Evolutionary conservation across 2,888 invertebrate genomes (phyloP).

Genomic region (Villa cingulata): DNA sequence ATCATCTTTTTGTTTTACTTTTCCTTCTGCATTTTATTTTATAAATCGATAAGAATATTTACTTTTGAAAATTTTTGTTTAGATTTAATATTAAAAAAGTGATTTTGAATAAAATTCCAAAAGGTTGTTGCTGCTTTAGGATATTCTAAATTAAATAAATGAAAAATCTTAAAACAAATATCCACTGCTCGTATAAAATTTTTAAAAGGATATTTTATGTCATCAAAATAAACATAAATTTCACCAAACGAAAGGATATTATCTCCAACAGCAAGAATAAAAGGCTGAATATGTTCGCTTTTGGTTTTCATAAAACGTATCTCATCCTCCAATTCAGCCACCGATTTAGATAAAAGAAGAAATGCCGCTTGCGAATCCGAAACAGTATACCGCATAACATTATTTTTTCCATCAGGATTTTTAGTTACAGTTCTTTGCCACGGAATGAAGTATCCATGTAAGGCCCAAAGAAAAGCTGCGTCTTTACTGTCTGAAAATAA

Average conservation of each 20-base stretch:
- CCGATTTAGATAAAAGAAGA: background rate
- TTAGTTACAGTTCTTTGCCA: background rate
- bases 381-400: background rate
- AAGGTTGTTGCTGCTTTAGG: constrained; percentile 3
- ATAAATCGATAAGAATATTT: background rate
- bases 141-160: no score
- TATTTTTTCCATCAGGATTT: background rate
- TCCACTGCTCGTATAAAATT: no score
- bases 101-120: constrained; percentile 7
- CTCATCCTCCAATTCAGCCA: background rate
- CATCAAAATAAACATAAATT: constrained; percentile 10
- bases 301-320: background rate
- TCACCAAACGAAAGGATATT: constrained; percentile 1
- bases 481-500: no score
- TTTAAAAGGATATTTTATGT: no score
- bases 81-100: constrained; percentile 6
- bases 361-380: background rate
- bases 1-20: no score
- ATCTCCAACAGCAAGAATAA: constrained; percentile 6
- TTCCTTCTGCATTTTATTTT: no score
- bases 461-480: background rate
- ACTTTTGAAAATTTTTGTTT: background rate
- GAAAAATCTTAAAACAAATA: no score
- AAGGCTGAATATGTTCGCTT: constrained; percentile 6
- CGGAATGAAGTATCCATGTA: background rate